A percentile compares a stretch with the other conserved stretches of the same genome.
Evolutionary conservation across 1,140 invertebrate species (phyloP).

Genomic region (Oncopodura yosiiana): DNA sequence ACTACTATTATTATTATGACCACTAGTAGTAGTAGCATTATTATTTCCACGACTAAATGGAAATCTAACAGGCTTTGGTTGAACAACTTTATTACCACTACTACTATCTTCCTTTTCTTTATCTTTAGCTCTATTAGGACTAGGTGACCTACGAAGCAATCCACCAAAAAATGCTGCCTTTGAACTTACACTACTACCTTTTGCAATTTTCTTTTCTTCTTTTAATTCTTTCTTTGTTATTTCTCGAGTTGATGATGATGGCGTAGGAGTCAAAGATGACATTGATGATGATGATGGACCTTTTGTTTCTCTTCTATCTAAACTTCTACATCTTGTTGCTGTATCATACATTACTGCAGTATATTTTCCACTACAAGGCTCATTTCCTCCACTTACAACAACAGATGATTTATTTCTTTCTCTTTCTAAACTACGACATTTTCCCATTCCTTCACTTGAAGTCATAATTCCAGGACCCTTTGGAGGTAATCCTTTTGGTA

Average conservation of each 20-base stretch:
- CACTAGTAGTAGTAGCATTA: background rate
- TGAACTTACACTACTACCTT: slow-evolving; percentile 27
- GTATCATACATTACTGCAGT: slow-evolving; percentile 21
- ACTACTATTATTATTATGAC: background rate
- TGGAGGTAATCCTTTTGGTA: slow-evolving; percentile 31
- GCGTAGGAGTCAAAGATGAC: too few species aligned
- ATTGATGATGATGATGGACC: too few species aligned
- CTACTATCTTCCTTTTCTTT: slow-evolving; percentile 20
- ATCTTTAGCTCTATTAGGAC: slow-evolving; percentile 28
- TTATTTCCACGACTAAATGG: slow-evolving; percentile 19
- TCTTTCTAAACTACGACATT: slow-evolving; percentile 29
- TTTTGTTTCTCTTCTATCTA: slow-evolving; percentile 14
- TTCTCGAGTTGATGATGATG: slow-evolving; percentile 13
- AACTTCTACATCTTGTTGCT: slow-evolving; percentile 20
- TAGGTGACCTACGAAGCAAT: slow-evolving; percentile 31
- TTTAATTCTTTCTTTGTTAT: slow-evolving; percentile 23
- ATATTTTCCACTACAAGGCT: slow-evolving; percentile 27
- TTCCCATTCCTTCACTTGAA: slow-evolving; percentile 7
- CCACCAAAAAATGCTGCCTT: slow-evolving; percentile 34
- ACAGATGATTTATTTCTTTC: slow-evolving; percentile 22
- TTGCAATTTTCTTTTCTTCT: slow-evolving; percentile 20
- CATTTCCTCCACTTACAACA: background rate
- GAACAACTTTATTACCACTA: background rate
- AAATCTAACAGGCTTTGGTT: slow-evolving; percentile 23
- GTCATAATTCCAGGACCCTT: slow-evolving; percentile 17